These are phyloP conservation scores for Marasmarcha lunaedactyla DNA, from an alignment of 2,888 invertebrate species.

Conservation along the genomic window DNA sequence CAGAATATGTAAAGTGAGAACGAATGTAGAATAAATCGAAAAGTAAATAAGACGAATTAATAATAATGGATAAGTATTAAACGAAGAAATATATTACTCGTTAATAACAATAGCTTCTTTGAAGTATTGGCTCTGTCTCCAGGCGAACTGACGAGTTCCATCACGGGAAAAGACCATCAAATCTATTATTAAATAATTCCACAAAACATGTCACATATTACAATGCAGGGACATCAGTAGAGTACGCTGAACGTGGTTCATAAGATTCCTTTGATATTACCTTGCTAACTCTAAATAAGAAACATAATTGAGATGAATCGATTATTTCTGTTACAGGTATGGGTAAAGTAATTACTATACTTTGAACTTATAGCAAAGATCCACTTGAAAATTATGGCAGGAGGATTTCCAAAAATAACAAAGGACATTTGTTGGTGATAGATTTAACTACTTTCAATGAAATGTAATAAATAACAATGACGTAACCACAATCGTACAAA, in stretches of 20 bases:
- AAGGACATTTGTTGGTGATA: too few species aligned
- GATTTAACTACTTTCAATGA: too few species aligned
- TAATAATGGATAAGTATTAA: conserved; percentile 59
- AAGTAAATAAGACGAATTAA: conserved; percentile 48
- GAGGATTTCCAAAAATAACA: too few species aligned
- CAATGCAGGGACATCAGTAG: conserved; percentile 16
- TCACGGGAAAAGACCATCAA: conserved; percentile 45
- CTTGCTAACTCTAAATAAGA: too few species aligned
- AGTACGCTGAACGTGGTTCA: not conserved
- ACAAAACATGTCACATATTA: conserved; percentile 25
- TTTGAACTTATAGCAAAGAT: too few species aligned
- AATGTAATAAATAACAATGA: too few species aligned
- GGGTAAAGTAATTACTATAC: too few species aligned
- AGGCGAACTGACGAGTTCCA: conserved; percentile 80
- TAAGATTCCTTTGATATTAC: too few species aligned
- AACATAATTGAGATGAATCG: too few species aligned
- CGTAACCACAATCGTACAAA: too few species aligned
- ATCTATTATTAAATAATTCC: conserved; percentile 30
- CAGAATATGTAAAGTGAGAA: conserved; percentile 26
- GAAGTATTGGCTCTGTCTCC: conserved; percentile 98
- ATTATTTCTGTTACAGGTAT: too few species aligned
- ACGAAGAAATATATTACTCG: conserved; percentile 78
- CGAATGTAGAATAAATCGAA: conserved; percentile 38
- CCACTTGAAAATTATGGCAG: too few species aligned
- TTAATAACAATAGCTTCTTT: conserved; percentile 93